A percentile compares a stretch with the other conserved stretches of the same genome.
Conservation (phyloP, 1,140 invertebrate species). For the Drosophila seguyi region DNA sequence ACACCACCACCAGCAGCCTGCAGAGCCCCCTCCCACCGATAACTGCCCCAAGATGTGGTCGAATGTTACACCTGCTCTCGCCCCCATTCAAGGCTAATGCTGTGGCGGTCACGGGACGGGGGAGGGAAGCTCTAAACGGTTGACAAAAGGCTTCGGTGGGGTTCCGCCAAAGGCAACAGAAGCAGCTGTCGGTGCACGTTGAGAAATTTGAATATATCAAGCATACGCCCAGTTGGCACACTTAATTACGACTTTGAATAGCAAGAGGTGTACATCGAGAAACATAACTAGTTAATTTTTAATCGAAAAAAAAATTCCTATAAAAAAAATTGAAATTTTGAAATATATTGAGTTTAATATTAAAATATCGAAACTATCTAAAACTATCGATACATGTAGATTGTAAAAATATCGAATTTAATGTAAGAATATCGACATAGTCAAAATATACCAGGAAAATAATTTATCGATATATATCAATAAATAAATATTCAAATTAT, state of each 20-base stretch:
- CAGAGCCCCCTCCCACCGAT: too few species aligned
- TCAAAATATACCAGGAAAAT: too few species aligned
- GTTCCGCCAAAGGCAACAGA: conserved; percentile 11
- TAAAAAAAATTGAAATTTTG: not conserved
- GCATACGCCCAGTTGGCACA: conserved; percentile 7
- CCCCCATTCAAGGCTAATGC: not conserved
- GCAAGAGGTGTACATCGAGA: not conserved
- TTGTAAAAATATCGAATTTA: too few species aligned
- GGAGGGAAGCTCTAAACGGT: conserved; percentile 29
- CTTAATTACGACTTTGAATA: not conserved
- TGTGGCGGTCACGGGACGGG: not conserved
- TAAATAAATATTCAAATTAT: too few species aligned
- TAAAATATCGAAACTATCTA: too few species aligned
- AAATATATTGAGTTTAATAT: not conserved
- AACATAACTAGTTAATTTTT: not conserved
- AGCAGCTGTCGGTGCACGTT: conserved; percentile 11
- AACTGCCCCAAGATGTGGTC: conserved; percentile 36
- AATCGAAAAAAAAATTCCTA: too few species aligned
- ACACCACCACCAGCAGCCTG: not conserved
- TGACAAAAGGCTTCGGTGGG: conserved; percentile 40
- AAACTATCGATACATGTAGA: too few species aligned
- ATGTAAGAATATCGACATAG: too few species aligned
- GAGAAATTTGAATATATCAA: conserved; percentile 9
- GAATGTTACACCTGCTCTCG: conserved; percentile 56
- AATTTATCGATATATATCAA: too few species aligned